Base-by-base conservation (phyloP, 2,888 invertebrate species). In the Fissipunctia ypsillon region DNA sequence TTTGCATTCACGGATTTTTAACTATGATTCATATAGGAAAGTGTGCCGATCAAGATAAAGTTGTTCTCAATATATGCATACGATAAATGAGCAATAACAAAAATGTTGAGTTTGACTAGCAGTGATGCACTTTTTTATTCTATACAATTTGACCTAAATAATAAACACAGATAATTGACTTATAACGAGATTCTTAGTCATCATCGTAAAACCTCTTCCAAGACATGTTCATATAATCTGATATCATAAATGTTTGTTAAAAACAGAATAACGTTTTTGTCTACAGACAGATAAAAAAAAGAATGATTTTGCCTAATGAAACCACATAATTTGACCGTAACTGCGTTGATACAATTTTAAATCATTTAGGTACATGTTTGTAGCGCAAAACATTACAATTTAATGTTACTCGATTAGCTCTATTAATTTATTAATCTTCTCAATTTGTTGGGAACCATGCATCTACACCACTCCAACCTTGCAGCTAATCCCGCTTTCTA, bases 31-130 rank as follows among this genome's bases (percentile, higher is more conserved):
- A 72, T 60, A 14, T 45, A 71, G 38, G 16, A 78, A 75, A 75
- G 79, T 75, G 31, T 75, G 72, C 52, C 79, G 43, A 70, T 52
- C 25, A 75, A 71, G 79, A 75, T 75, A 78, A 71, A 14, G 25
- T 19, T 52, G 45, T 72, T 72, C 41, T 75, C 22, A 68, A 56
- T 16, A 31, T 14, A 54, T 43, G 19, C 19, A 10, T 25, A 7
- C 31, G 52, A 25, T 35, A 25, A n/a, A 35, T 38, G 56, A 31
- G 45, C 16, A 41, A 35, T 54, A 41, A 22, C 12, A 48, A 35
- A 43, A 64, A 19, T 41, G 4, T 54, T 22, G n/a, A 48, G 43
- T 52, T 66, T 19, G 28, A 70, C 22, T 31, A 43, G 28, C 10
- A 43, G 41, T 12, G 12, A 45, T 52, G 43, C 19, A 74, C 19